Evolutionary conservation across 1,140 invertebrate species (phyloP).

Genomic region (Drosophila virilis): DNA sequence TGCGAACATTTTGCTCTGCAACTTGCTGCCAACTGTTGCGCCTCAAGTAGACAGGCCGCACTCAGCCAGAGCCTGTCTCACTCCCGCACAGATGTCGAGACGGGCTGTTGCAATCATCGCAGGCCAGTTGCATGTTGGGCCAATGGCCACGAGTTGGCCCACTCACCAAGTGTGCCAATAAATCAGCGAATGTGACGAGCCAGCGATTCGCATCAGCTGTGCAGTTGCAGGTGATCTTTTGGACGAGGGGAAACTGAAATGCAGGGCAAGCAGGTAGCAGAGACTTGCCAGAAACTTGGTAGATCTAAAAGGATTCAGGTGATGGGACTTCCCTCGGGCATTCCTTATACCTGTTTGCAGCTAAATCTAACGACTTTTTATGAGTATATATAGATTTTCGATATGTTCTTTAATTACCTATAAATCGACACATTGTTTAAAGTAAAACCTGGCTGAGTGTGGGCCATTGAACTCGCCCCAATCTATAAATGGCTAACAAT

Average conservation of each 20-base stretch:
- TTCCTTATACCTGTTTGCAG: not conserved
- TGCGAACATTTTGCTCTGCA: not conserved
- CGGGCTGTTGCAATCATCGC: conserved; percentile 22
- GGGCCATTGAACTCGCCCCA: conserved; percentile 12
- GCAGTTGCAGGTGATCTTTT: not conserved
- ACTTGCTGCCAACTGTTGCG: conserved; percentile 20
- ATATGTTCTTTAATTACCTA: too few relatives aligned
- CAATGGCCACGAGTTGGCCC: conserved; percentile 50
- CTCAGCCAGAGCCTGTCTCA: not conserved
- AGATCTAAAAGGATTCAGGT: not conserved
- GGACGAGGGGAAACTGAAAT: not conserved
- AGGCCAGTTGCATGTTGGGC: conserved; percentile 11
- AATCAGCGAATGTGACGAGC: conserved; percentile 71
- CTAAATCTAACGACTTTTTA: not conserved
- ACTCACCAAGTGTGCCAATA: conserved; percentile 73
- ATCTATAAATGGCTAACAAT: not conserved
- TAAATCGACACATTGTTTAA: too few relatives aligned
- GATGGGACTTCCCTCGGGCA: not conserved
- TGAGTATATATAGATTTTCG: not conserved
- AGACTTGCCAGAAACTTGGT: not conserved
- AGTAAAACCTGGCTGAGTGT: not conserved
- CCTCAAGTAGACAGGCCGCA: not conserved
- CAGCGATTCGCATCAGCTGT: not conserved
- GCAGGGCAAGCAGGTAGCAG: not conserved
- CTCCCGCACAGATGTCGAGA: conserved; percentile 4